Evolutionary conservation across 1,140 invertebrate genomes (phyloP).

Genomic region (Nephotettix cincticeps): DNA sequence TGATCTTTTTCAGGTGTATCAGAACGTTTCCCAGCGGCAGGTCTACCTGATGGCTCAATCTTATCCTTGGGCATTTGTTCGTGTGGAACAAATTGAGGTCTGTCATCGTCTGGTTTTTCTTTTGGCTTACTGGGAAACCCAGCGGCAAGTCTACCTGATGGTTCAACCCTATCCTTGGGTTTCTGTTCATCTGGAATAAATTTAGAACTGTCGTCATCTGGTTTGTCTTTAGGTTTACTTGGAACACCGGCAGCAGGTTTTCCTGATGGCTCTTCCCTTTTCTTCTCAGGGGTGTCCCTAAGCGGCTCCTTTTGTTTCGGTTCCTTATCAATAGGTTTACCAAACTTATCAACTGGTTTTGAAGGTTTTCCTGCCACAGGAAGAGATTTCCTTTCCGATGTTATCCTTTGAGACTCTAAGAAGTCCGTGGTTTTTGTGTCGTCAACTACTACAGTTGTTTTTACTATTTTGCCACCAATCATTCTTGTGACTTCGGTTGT

Average conservation of each 20-base stretch:
- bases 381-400: neutral
- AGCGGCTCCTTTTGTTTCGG: neutral
- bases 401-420: neutral
- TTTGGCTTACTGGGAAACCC: neutral
- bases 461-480: conserved; percentile 35
- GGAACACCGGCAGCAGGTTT: neutral
- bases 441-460: conserved; percentile 3
- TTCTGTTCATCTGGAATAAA: neutral
- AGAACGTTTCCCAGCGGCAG: neutral
- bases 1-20: conserved; percentile 4
- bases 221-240: neutral
- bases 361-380: conserved; percentile 22
- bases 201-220: neutral
- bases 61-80: neutral
- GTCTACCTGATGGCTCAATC: neutral
- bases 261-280: neutral
- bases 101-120: conserved; percentile 11
- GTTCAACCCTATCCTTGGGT: neutral
- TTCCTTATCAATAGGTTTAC: neutral
- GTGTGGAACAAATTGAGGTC: neutral
- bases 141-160: neutral
- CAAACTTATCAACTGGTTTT: neutral
- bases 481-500: conserved; percentile 30
- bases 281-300: neutral
- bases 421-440: neutral